Evolutionary conservation across 1,140 invertebrate species (phyloP), one percentile per base, ranked within the genome.

Genomic region (Cataglyphis hispanica): DNA sequence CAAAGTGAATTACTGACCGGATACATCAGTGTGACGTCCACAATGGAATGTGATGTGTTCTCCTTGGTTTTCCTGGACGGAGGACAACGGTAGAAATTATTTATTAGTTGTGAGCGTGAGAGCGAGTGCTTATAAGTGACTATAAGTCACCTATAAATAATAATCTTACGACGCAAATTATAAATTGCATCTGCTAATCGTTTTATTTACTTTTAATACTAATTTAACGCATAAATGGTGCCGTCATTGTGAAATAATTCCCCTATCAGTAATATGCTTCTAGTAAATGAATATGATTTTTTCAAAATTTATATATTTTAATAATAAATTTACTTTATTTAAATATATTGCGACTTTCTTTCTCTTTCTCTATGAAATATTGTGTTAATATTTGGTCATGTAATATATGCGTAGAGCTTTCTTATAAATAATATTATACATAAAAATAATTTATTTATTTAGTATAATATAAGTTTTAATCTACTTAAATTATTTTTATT

Each of bases 1-100:
- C 84, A 89, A 89, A 89, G 84, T 88, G 87, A 88, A 89, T 89
- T 87, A 88, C 87, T 85, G 83, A 56, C 87, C 27, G 43, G 67
- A 69, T 88, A 85, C 67, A 53, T 85, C 67, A 78, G 83, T 88
- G 78, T 89, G 87, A 89, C 87, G 72, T 88, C 63, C 87, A 89
- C 87, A 86, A 89, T 88, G 67, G 83, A 89, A 58, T 53, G 56
- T 83, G 78, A 72, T 86, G 61, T 27, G 56, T 46, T 37, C 53
- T 61, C 43, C 63, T 72, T 74, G 31, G 50, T 84, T 84, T 72
- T 84, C 11, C 34, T 83, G 13, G 37, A 25, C 58, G 80, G 53
- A 84, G 78, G 78, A 83, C 78, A 61, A 83, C 37, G 27, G 25
- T 61, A 83, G 67, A 72, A 83, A 83, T 83, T 83, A 83, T 83